These are phyloP conservation scores for Macroteleia sp. DNA, from an alignment of 2,888 invertebrate genomes.

Conservation along the genomic window DNA sequence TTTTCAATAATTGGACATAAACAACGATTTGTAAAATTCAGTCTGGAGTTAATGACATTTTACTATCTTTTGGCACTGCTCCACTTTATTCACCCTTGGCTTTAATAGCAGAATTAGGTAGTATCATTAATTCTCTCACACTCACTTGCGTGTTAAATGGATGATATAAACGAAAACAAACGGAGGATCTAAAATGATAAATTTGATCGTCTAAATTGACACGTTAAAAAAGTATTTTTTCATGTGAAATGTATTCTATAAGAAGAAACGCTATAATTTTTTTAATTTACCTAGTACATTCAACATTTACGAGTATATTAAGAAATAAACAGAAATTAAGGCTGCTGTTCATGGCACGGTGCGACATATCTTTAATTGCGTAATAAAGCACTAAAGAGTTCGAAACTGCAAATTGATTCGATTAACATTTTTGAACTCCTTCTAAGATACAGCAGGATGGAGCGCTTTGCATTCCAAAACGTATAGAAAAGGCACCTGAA, in stretches of 20 bases:
- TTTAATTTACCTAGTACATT: too few species aligned
- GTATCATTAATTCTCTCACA: constrained; percentile 56
- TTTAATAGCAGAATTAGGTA: constrained; percentile 60
- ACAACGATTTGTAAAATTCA: too few species aligned
- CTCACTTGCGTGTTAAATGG: constrained; percentile 39
- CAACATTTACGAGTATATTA: too few species aligned
- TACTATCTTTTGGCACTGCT: constrained; percentile 53
- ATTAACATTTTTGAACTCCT: constrained; percentile 59
- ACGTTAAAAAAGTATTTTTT: constrained; percentile 12
- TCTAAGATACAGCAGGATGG: constrained; percentile 21
- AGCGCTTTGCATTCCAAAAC: constrained; percentile 58
- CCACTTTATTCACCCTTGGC: constrained; percentile 63
- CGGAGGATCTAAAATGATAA: constrained; percentile 20
- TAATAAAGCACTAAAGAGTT: constrained; percentile 42
- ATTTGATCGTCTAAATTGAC: constrained; percentile 30
- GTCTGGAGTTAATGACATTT: constrained; percentile 50
- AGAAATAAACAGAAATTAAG: too few species aligned
- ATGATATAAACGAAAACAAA: constrained; percentile 33
- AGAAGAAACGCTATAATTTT: too few species aligned
- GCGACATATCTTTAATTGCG: too few species aligned
- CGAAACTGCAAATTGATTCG: constrained; percentile 48
- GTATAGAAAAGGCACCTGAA: constrained; percentile 62
- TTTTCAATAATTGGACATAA: too few species aligned
- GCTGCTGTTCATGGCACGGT: too few species aligned
- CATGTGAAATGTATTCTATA: too few species aligned